Percentiles rank a stretch among this genome's conserved stretches.
Evolutionary conservation across 2,113 vertebrate species (phyloP).

Genomic region (sheep (Ovis aries)): ARS-UI_Ramb_v3.0 NC_056070.1:26592501-26593000

Average conservation of each 20-base stretch:
- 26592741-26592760: neutral
- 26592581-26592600: neutral
- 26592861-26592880: neutral
- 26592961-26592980: neutral
- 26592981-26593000: neutral
- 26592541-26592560: neutral
- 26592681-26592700: neutral
- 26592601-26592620: neutral
- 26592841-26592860: neutral
- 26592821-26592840: neutral
- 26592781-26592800: neutral
- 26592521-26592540: slow-evolving; percentile 31
- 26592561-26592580: neutral
- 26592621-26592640: neutral
- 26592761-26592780: neutral
- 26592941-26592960: neutral
- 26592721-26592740: neutral
- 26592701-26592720: neutral
- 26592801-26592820: neutral
- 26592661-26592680: neutral
- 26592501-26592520: neutral
- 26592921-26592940: neutral
- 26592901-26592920: neutral
- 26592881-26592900: neutral
- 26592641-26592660: neutral